These are phyloP conservation scores for Campopleginae sp. DNA, from an alignment of 2,888 invertebrate species.

Conservation along the genomic window DNA sequence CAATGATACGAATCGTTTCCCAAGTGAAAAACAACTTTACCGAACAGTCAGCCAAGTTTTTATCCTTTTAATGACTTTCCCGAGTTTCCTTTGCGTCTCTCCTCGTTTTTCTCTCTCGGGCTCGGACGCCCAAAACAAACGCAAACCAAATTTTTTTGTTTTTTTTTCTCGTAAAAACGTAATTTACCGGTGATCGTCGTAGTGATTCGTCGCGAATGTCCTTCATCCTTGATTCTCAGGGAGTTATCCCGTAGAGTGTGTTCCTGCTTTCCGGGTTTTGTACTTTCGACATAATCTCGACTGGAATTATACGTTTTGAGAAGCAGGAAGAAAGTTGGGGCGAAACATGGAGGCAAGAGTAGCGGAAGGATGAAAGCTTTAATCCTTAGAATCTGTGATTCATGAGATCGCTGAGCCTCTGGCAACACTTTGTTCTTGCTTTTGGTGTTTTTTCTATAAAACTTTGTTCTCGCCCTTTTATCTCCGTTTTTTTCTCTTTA, in stretches of 20 bases:
- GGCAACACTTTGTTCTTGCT: slow-evolving; percentile 56
- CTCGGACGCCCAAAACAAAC: not conserved
- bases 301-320: slow-evolving; percentile 63
- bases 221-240: slow-evolving; percentile 75
- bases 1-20: slow-evolving; percentile 13
- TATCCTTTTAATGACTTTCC: not conserved
- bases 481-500: slow-evolving; percentile 57
- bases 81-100: not conserved
- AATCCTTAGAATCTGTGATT: slow-evolving; percentile 83
- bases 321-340: slow-evolving; percentile 57
- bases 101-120: not conserved
- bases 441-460: slow-evolving; percentile 52
- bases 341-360: slow-evolving; percentile 9
- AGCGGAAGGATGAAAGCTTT: slow-evolving; percentile 68
- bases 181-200: not conserved
- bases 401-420: slow-evolving; percentile 77
- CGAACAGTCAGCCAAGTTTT: not conserved
- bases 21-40: not conserved
- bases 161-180: not conserved
- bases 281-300: slow-evolving; percentile 77
- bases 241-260: slow-evolving; percentile 30
- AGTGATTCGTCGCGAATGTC: not conserved
- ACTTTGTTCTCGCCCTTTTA: slow-evolving; percentile 41
- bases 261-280: slow-evolving; percentile 58
- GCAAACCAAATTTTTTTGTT: not conserved